Conservation (phyloP, 2,797 vertebrate genomes). For the Sylvilagus floridanus region DNA sequence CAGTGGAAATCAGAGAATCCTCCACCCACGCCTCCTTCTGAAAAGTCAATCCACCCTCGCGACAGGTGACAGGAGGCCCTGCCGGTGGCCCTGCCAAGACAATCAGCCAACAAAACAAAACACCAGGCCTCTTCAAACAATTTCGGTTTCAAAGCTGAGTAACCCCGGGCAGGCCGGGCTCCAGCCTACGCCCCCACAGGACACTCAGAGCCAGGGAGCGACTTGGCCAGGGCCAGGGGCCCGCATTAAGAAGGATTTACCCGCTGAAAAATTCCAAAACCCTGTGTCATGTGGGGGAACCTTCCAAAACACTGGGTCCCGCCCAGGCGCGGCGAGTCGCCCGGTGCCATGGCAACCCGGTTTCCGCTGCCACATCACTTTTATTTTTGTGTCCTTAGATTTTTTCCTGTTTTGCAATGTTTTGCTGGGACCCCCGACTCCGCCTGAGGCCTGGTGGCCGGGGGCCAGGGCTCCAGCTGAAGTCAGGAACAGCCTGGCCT, state of each 20-base stretch:
- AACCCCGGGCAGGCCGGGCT: constrained; percentile 85
- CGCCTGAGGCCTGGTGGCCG: constrained; percentile 61
- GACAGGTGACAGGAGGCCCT: constrained; percentile 91
- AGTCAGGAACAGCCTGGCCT: constrained; percentile 73
- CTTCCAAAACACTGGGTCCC: constrained; percentile 95
- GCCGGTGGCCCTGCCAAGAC: constrained; percentile 88
- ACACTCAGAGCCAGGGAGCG: constrained; percentile 86
- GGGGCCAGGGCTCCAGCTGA: constrained; percentile 45
- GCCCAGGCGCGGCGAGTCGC: constrained; percentile 87
- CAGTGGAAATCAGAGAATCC: constrained; percentile 95
- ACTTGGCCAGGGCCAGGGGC: constrained; percentile 90
- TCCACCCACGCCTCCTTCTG: constrained; percentile 89
- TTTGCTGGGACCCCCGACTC: constrained; percentile 87
- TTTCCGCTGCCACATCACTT: constrained; percentile 84
- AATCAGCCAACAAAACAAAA: constrained; percentile 82
- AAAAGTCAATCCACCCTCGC: constrained; percentile 91
- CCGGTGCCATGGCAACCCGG: constrained; percentile 88
- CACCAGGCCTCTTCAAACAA: constrained; percentile 87
- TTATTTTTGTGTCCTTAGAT: constrained; percentile 86
- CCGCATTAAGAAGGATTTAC: constrained; percentile 93
- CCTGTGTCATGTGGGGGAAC: constrained; percentile 93
- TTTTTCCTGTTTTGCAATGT: constrained; percentile 90
- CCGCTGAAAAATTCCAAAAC: constrained; percentile 93
- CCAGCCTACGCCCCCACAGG: constrained; percentile 86
- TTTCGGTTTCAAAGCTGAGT: constrained; percentile 85